Base-by-base conservation (phyloP, 2,113 vertebrate genomes). In the Sylvia atricapilla region DNA sequence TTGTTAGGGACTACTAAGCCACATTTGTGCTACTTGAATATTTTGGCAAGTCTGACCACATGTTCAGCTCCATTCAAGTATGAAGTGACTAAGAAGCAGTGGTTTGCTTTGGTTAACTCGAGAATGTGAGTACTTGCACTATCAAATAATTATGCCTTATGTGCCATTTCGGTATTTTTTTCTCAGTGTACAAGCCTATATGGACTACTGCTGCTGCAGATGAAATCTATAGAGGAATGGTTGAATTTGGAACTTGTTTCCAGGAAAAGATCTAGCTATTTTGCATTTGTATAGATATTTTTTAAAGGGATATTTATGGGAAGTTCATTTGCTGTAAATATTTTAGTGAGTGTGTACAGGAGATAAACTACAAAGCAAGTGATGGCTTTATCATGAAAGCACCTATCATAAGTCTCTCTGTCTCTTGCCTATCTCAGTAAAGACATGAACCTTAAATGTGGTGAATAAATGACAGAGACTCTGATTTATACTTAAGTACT, bases 81-180 rank as follows among this genome's bases (percentile, higher is more conserved):
- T 55, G 23, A 93, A 93, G 92, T 96, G 92, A 87, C 75, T 91
- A 85, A 94, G 58, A 78, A 77, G 69, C 73, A 63, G 81, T 88
- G 66, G 75, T 92, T 91, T 91, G 77, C 85, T 94, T 89, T 76
- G 85, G 75, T 66, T 90, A 90, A 84, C 87, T 96, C 35, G 70
- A 86, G 64, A 64, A 75, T 33, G 91, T 97, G 94, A 98, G 96
- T 96, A 95, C 19, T 90, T 74, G 64, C 63, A 33, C 81, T 95
- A 60, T 52, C 93, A 96, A 97, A 62, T 89, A 39, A 56, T 84
- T 88, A 78, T 90, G 60, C 63, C 79, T 89, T 89, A 10, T 89
- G 41, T 62, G 84, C 77, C 50, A n/a, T 91, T 95, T 96, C 0
- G 2, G 67, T 84, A 39, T 33, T 55, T 8, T 75, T 90, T 75